phyloP scores from a whole-genome alignment of 2,888 invertebrate genomes.

The Eristalinus sepulchralis region DNA sequence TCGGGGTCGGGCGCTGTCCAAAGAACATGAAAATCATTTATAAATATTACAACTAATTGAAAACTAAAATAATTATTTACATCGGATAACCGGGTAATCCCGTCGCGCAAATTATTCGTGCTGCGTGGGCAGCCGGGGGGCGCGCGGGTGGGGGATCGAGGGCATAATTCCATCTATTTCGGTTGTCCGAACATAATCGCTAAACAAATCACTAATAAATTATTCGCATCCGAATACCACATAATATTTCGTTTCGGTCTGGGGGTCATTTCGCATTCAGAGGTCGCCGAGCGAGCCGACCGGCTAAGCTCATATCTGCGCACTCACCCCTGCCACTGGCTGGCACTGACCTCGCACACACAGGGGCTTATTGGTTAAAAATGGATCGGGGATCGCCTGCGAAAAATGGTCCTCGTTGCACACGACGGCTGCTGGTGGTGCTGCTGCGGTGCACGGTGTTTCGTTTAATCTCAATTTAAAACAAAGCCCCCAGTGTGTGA shows the following conservation, averaged over 20 bases:
- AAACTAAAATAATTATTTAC: constrained; percentile 69
- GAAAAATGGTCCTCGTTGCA: constrained; percentile 48
- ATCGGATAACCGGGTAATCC: constrained; percentile 65
- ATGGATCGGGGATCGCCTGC: constrained; percentile 52
- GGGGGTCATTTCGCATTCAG: constrained; percentile 64
- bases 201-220: constrained; percentile 72
- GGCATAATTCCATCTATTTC: constrained; percentile 63
- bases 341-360: constrained; percentile 40
- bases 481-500: constrained; percentile 42
- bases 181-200: constrained; percentile 69
- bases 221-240: constrained; percentile 71
- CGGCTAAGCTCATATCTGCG: not conserved
- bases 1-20: not conserved
- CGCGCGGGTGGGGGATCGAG: not conserved
- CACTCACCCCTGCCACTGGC: too few relatives aligned
- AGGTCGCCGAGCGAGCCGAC: not conserved
- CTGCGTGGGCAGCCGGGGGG: not conserved
- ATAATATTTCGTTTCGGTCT: constrained; percentile 69
- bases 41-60: constrained; percentile 67
- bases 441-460: constrained; percentile 48
- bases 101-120: constrained; percentile 60
- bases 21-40: constrained; percentile 31
- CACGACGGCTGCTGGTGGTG: constrained; percentile 7
- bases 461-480: constrained; percentile 69
- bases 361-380: constrained; percentile 65